Conservation (phyloP, 1,140 invertebrate species). For the Saccostrea echinata region DNA sequence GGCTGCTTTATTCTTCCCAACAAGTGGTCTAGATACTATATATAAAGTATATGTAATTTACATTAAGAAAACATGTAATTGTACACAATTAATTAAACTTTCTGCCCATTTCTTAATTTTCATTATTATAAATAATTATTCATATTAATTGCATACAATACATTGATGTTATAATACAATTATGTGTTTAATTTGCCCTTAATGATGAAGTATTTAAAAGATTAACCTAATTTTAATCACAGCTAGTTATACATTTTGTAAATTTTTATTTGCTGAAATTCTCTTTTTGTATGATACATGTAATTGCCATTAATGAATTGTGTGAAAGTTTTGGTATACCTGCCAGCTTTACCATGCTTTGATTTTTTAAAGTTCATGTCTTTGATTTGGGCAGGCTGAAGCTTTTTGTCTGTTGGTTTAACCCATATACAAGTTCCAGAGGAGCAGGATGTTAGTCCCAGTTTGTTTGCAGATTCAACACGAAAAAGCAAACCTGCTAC, state of each 20-base stretch:
- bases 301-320: background rate
- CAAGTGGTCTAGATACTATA: background rate
- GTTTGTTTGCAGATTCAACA: slow-evolving; percentile 40
- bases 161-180: no score
- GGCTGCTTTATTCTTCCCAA: background rate
- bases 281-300: background rate
- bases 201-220: no score
- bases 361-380: slow-evolving; percentile 31
- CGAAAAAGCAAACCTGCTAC: slow-evolving; percentile 49
- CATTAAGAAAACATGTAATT: background rate
- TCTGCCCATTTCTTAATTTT: no score
- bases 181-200: no score
- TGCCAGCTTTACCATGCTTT: slow-evolving; percentile 34
- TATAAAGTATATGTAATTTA: background rate
- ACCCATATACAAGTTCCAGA: slow-evolving; percentile 44
- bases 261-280: background rate
- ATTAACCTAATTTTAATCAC: background rate
- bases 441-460: slow-evolving; percentile 40
- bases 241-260: background rate
- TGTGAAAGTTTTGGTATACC: background rate
- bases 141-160: no score
- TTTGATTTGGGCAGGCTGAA: slow-evolving; percentile 4
- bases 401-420: slow-evolving; percentile 19
- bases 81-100: no score
- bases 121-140: no score